Evolutionary conservation across 2,888 invertebrate genomes (phyloP), one percentile per base, ranked within the genome.

Genomic region (Drosophila subquinaria): DNA sequence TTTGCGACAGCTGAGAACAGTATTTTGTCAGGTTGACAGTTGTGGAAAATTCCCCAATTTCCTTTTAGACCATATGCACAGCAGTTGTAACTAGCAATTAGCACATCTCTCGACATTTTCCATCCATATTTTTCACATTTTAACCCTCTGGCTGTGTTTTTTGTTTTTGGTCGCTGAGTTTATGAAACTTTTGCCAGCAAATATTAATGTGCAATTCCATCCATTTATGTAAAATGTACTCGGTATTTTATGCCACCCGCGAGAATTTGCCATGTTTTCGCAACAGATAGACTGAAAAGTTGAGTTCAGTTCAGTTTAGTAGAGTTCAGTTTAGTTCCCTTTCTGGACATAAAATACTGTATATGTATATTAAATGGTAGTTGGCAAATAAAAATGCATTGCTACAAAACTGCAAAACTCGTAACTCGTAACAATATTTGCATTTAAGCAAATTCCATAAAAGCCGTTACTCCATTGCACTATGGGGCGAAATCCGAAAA

Each of bases 151-250:
- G 15, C 11, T 30, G 20, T 36, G 17, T 11, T 38, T 8, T 9
- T 23, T 23, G 23, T 23, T 23, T 30, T 8, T 30, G 10, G 20
- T 40, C n/a, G 17, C 9, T 13, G 53, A 59, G 66, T 60, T 71
- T 64, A 61, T 70, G 42, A 59, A 86, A 89, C 87, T 74, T 68
- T 81, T 72, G 70, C 56, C 33, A 52, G 52, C 68, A 71, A 69
- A 81, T 87, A 81, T 84, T 84, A 89, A 87, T 89, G 70, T 73
- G 73, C 69, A 69, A 68, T 78, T 83, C 52, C 66, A 80, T 69
- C 30, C 82, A 82, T 86, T 82, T 81, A 81, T 87, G 67, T 72
- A 76, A 86, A 88, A 79, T 77, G 59, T 59, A 30, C 35, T 23
- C 35, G 23, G 67, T 74, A 72, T 84, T 86, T 86, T 86, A 86